phyloP scores from a whole-genome alignment of 1,140 invertebrate genomes.

The Neodiprion lecontei region DNA sequence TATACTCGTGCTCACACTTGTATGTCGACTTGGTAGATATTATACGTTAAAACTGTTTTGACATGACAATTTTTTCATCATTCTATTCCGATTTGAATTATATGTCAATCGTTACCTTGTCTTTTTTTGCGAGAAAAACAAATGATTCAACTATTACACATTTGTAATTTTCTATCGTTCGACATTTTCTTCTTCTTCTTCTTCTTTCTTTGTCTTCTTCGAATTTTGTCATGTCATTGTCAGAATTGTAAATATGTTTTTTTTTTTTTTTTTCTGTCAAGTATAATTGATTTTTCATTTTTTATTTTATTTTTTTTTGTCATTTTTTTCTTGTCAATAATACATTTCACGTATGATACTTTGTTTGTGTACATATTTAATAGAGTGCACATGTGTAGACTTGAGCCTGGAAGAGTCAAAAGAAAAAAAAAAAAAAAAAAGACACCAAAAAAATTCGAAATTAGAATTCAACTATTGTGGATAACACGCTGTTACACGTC shows the following conservation, averaged over 20 bases:
- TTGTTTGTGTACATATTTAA: no score
- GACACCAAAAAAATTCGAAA: no score
- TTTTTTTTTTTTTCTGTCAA: background rate
- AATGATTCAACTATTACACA: background rate
- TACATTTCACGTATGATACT: no score
- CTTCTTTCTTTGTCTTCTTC: background rate
- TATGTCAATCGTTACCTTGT: slow-evolving; percentile 9
- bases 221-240: slow-evolving; percentile 11
- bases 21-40: background rate
- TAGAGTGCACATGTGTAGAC: no score
- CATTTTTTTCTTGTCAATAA: no score
- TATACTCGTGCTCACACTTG: slow-evolving; percentile 9
- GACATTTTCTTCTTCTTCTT: background rate
- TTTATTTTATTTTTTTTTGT: background rate
- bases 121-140: background rate
- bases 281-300: background rate
- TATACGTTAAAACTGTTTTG: background rate
- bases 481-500: no score
- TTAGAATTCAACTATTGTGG: no score
- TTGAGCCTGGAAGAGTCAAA: no score
- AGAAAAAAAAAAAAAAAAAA: no score
- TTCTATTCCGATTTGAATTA: slow-evolving; percentile 9
- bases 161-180: background rate
- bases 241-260: background rate
- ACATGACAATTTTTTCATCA: background rate